phyloP scores from a whole-genome alignment of 1,140 invertebrate species.

The Calliphora vicina region DNA sequence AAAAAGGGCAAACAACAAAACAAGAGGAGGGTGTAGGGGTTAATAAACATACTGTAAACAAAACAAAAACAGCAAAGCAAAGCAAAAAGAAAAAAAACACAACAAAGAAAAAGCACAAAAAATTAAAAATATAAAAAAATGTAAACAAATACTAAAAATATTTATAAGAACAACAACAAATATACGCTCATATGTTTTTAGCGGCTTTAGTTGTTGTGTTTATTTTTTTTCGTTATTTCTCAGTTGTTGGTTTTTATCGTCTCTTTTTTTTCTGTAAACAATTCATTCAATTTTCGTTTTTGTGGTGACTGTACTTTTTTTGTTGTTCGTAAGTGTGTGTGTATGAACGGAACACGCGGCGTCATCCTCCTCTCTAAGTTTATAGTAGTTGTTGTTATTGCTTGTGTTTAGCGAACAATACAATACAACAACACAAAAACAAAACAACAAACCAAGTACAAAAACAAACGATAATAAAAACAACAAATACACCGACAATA shows the following conservation, averaged over 20 bases:
- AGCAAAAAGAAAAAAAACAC: not conserved
- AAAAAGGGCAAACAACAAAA: not conserved
- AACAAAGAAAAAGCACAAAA: too few relatives aligned
- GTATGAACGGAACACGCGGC: not conserved
- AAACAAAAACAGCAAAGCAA: not conserved
- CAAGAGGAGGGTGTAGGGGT: not conserved
- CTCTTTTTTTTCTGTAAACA: constrained; percentile 22
- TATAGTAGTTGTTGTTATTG: not conserved
- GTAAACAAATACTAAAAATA: constrained; percentile 3
- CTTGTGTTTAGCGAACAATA: constrained; percentile 13
- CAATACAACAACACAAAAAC: not conserved
- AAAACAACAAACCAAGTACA: not conserved
- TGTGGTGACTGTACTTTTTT: constrained; percentile 41
- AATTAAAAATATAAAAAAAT: too few relatives aligned
- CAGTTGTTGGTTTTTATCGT: not conserved
- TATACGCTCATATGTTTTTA: constrained; percentile 28
- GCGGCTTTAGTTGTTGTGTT: constrained; percentile 17
- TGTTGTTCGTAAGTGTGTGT: constrained; percentile 16
- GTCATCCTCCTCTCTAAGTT: not conserved
- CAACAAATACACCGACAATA: not conserved
- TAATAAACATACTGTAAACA: not conserved
- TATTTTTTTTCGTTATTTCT: not conserved
- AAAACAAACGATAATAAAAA: not conserved
- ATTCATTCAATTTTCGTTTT: constrained; percentile 35
- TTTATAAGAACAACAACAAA: not conserved